phyloP scores from a whole-genome alignment of 2,113 vertebrate species.

The Etheostoma spectabile region DNA sequence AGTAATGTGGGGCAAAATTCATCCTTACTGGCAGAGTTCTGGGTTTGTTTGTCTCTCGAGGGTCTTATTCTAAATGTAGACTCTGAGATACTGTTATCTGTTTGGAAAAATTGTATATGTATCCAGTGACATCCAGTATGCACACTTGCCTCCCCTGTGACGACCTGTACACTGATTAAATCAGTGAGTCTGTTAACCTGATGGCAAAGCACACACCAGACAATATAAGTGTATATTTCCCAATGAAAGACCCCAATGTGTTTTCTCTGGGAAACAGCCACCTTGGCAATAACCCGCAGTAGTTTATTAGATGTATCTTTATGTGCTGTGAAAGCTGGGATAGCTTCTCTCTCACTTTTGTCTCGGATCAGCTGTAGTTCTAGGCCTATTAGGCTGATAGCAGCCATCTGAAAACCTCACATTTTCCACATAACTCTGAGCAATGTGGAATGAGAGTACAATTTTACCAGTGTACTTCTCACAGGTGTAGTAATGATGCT shows the following conservation, averaged over 20 bases:
- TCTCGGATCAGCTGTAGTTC: slow-evolving; percentile 63
- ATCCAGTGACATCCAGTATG: slow-evolving; percentile 6
- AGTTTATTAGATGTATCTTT: slow-evolving; percentile 77
- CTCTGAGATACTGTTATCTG: slow-evolving; percentile 17
- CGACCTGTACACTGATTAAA: slow-evolving; percentile 50
- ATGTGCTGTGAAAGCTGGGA: slow-evolving; percentile 65
- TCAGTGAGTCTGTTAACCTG: slow-evolving; percentile 51
- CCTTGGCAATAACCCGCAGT: slow-evolving; percentile 65
- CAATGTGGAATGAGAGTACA: background rate
- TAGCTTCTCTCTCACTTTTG: slow-evolving; percentile 56
- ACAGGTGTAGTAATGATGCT: background rate
- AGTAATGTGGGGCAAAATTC: background rate
- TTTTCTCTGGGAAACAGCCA: slow-evolving; percentile 61
- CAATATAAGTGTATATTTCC: slow-evolving; percentile 48
- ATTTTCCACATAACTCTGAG: slow-evolving; percentile 29
- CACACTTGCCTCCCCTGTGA: slow-evolving; percentile 6
- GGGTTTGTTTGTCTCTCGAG: slow-evolving; percentile 30
- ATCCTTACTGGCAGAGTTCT: slow-evolving; percentile 5
- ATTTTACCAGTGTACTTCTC: background rate
- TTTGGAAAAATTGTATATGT: slow-evolving; percentile 17
- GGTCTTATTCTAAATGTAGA: slow-evolving; percentile 15
- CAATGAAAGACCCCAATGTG: slow-evolving; percentile 37
- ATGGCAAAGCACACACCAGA: slow-evolving; percentile 34
- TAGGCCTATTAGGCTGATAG: slow-evolving; percentile 59
- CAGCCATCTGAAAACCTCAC: slow-evolving; percentile 39